Base-by-base conservation (phyloP, 2,797 vertebrate genomes). In the Antrozous pallidus region DNA sequence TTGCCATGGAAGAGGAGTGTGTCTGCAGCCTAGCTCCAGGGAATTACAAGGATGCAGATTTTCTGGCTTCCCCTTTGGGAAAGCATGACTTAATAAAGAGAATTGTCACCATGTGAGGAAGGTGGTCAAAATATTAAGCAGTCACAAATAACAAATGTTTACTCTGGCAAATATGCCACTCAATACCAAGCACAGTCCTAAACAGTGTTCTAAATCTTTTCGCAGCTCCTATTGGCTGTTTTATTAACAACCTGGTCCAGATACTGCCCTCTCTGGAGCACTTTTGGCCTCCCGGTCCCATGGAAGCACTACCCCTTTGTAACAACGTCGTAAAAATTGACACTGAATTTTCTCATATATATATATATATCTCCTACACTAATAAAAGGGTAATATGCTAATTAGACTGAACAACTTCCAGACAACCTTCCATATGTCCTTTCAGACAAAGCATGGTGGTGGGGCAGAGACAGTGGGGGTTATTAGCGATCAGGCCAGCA, bases 1-100 rank as follows among this genome's bases (percentile, higher is more conserved):
- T 8, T 11, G 47, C n/a, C 1, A 13, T 7, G 71, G 36, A n/a
- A 0, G 4, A 79, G 65, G 9, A n/a, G 10, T 0, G 3, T 7
- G 24, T n/a, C 24, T 8, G 45, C 36, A 36, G 24, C 24, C 51
- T 36, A 8, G 54, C 75, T 85, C 18, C 45, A 26, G 10, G 81
- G 56, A 73, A 40, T 28, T 71, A 54, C 54, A 24, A 45, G 65
- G 71, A 84, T 42, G 71, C 4, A 14, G 24, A 28, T 42, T 42
- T 63, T 70, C 71, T 63, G 17, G 33, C 61, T 84, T 90, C 51
- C 49, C 8, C 51, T 78, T 69, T 49, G 3, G 40, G 22, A 89
- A 69, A 71, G 33, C 10, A 70, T 61, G 86, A 36, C 42, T 63
- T 17, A 5, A 4, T 42, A 24, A 2, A 33, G 42, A 33, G 28